Evolutionary conservation across 1,140 invertebrate species (phyloP).

Genomic region (Panagrolaimus sp.): DNA sequence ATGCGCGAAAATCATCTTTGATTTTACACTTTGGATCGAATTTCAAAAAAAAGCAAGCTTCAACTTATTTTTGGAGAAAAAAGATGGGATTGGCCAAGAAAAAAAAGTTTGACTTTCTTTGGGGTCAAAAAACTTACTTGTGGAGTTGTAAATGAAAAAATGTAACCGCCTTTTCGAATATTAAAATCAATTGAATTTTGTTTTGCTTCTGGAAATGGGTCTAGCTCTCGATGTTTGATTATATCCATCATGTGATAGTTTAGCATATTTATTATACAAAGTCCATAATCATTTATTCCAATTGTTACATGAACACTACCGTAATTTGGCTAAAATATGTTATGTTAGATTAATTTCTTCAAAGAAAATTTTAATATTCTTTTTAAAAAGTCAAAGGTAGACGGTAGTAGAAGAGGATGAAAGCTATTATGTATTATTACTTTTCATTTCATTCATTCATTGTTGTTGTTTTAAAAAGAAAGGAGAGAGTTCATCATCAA

Average conservation of each 20-base stretch:
- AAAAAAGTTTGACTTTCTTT: too few species aligned
- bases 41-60: too few species aligned
- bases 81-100: too few species aligned
- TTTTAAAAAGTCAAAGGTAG: neutral
- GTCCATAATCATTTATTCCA: constrained; percentile 4
- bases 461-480: neutral
- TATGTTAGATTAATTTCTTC: neutral
- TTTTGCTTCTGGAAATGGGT: neutral
- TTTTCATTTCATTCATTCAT: neutral
- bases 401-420: too few species aligned
- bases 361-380: neutral
- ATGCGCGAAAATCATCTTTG: too few species aligned
- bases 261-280: neutral
- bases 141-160: constrained; percentile 2
- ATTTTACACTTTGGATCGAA: too few species aligned
- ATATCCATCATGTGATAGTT: neutral
- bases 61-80: too few species aligned
- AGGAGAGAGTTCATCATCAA: too few species aligned
- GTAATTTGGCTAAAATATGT: neutral
- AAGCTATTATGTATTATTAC: too few species aligned
- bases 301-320: neutral
- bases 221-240: neutral
- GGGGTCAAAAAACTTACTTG: neutral
- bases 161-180: neutral
- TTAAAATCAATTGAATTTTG: neutral